Conservation (phyloP, 2,113 vertebrate genomes). For the Paramormyrops kingsleyae region DNA sequence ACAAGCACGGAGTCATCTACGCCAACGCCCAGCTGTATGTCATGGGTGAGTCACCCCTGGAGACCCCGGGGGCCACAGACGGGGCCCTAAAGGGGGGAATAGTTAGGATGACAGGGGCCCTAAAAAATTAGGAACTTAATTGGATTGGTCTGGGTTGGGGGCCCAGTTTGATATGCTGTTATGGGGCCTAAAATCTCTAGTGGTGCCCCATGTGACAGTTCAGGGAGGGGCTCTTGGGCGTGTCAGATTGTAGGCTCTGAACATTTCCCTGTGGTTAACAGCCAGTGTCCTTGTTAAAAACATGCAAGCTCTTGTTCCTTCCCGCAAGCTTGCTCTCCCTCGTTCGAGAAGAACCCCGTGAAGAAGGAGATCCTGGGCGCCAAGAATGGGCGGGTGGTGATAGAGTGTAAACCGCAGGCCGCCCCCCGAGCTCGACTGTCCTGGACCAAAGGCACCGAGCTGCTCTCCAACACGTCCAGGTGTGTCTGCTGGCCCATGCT, state of each 20-base stretch:
- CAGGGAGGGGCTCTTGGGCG: background rate
- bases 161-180: background rate
- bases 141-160: background rate
- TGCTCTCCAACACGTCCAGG: slow-evolving; percentile 84
- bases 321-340: slow-evolving; percentile 74
- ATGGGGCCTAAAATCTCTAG: background rate
- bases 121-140: background rate
- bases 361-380: slow-evolving; percentile 76
- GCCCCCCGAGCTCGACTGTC: slow-evolving; percentile 80
- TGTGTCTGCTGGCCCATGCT: slow-evolving; percentile 38
- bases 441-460: slow-evolving; percentile 93
- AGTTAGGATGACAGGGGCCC: background rate
- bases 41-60: slow-evolving; percentile 69
- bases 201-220: background rate
- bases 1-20: slow-evolving; percentile 75
- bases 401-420: slow-evolving; percentile 86
- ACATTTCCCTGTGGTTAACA: background rate
- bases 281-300: background rate
- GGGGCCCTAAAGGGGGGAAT: background rate
- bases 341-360: slow-evolving; percentile 84
- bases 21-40: slow-evolving; percentile 89
- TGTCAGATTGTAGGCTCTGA: background rate
- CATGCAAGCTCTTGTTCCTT: background rate
- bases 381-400: slow-evolving; percentile 78
- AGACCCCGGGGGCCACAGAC: background rate